Percentiles rank a stretch among this genome's conserved stretches.
These are phyloP conservation scores for Campoplex capitator DNA, from an alignment of 2,888 invertebrate species.

Conservation along the genomic window DNA sequence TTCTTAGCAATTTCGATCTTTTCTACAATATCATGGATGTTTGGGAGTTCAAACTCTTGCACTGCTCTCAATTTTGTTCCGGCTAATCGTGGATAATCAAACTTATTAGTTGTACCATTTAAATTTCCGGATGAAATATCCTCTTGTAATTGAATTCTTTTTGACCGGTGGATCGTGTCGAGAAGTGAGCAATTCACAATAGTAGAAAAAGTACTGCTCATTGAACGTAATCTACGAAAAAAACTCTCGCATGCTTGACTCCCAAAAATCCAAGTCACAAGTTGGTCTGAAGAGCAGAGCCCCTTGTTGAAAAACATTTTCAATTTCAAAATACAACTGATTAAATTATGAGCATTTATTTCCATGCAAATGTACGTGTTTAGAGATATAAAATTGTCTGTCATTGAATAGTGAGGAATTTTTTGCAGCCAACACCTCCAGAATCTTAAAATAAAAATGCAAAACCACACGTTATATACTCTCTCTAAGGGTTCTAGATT, in stretches of 20 bases:
- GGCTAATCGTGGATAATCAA: conserved; percentile 8
- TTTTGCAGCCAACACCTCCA: conserved; percentile 71
- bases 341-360: conserved; percentile 48
- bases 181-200: conserved; percentile 19
- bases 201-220: conserved; percentile 46
- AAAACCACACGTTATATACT: conserved; percentile 70
- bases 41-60: conserved; percentile 18
- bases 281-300: neutral
- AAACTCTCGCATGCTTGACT: conserved; percentile 56
- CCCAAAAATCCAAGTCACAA: conserved; percentile 27
- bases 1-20: conserved; percentile 15
- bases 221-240: conserved; percentile 32
- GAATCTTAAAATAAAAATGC: conserved; percentile 68
- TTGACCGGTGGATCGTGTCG: too few relatives aligned
- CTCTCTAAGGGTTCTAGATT: conserved; percentile 58
- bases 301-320: neutral
- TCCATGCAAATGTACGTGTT: conserved; percentile 64
- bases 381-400: conserved; percentile 70
- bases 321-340: conserved; percentile 27
- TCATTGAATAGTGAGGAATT: conserved; percentile 60
- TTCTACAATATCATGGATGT: conserved; percentile 13
- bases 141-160: too few relatives aligned
- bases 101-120: neutral
- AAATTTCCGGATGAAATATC: conserved; percentile 6
- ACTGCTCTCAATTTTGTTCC: conserved; percentile 20